These are phyloP conservation scores for Erebia palarica DNA, from an alignment of 2,888 invertebrate genomes.

Conservation along the genomic window DNA sequence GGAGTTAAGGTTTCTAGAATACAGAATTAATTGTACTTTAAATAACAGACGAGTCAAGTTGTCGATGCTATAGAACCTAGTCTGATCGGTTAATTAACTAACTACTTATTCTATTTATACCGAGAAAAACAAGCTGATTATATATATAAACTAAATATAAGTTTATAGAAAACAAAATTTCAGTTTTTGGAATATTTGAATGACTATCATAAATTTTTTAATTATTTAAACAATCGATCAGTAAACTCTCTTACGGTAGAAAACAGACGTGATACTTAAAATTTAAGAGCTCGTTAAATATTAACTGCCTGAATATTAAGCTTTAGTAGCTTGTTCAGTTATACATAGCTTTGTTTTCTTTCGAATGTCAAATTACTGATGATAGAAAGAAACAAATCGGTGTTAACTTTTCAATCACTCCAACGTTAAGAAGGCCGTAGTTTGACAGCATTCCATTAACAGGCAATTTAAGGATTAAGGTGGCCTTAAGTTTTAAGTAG, in stretches of 20 bases:
- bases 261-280: neutral
- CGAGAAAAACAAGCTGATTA: neutral
- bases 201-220: neutral
- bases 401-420: too few species aligned
- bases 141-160: neutral
- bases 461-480: neutral
- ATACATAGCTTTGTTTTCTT: too few species aligned
- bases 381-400: too few species aligned
- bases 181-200: neutral
- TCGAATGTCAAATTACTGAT: too few species aligned
- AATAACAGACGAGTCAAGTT: slow-evolving; percentile 38
- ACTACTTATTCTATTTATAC: neutral
- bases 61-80: slow-evolving; percentile 38
- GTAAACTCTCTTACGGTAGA: neutral
- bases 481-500: neutral
- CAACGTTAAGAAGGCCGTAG: too few species aligned
- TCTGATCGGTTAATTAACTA: slow-evolving; percentile 29
- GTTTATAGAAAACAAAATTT: neutral
- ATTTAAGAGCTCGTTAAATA: neutral
- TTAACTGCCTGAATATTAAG: too few species aligned
- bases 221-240: slow-evolving; percentile 19
- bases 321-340: too few species aligned
- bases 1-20: slow-evolving; percentile 66
- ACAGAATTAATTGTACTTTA: slow-evolving; percentile 60
- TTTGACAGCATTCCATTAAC: neutral